phyloP scores from a whole-genome alignment of 2,888 invertebrate genomes.

The Hipparchia sbordonii region DNA sequence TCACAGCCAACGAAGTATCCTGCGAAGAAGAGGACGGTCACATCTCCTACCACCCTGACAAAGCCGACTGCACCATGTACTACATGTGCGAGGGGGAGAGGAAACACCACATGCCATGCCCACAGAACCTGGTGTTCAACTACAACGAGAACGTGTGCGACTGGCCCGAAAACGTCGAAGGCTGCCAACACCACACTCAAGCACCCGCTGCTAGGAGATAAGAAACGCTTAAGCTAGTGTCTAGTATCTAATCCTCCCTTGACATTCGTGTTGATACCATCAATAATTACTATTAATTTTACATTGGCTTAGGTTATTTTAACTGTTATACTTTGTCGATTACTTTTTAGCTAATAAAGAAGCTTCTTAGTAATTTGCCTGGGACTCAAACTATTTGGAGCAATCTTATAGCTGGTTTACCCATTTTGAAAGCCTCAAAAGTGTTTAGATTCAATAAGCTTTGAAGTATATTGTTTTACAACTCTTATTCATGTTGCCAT shows the following conservation, averaged over 20 bases:
- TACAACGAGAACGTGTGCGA: conserved; percentile 96
- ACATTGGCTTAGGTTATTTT: conserved; percentile 19
- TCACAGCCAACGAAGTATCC: conserved; percentile 91
- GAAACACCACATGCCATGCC: conserved; percentile 98
- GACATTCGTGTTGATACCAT: conserved; percentile 12
- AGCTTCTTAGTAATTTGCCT: not conserved
- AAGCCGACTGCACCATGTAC: conserved; percentile 95
- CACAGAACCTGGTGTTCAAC: conserved; percentile 95
- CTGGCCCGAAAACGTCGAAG: conserved; percentile 97
- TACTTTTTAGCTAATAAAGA: not conserved
- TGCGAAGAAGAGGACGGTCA: conserved; percentile 98
- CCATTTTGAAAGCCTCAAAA: not conserved
- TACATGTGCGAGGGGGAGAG: conserved; percentile 98
- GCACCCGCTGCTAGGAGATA: conserved; percentile 77
- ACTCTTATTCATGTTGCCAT: not conserved
- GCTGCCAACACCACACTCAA: conserved; percentile 85
- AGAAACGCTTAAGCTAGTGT: conserved; percentile 25
- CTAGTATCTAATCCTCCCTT: conserved; percentile 19
- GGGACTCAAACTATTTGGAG: not conserved
- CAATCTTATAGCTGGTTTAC: not conserved
- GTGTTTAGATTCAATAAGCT: not conserved
- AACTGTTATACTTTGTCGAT: conserved; percentile 18
- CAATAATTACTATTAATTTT: not conserved
- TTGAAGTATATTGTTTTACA: not conserved
- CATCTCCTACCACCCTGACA: conserved; percentile 95